Evolutionary conservation across 2,113 vertebrate genomes (phyloP).

Genomic region (Daphoenositta chrysoptera): DNA sequence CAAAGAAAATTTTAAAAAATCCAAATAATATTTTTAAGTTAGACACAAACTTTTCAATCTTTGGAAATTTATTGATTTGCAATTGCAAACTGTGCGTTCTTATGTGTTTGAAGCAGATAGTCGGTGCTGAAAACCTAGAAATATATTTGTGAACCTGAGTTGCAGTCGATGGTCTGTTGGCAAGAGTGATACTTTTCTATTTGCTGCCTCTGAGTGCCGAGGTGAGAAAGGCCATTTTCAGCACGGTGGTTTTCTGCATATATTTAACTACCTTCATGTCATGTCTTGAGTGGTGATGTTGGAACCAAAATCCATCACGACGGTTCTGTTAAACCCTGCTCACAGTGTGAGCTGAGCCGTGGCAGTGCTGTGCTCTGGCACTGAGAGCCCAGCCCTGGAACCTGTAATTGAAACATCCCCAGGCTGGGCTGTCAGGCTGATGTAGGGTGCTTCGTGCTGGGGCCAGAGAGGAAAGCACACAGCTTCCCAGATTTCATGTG

Average conservation of each 20-base stretch:
- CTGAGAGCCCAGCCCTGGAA: not conserved
- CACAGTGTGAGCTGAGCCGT: not conserved
- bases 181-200: not conserved
- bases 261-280: not conserved
- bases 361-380: fast-evolving
- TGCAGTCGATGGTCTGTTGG: fast-evolving
- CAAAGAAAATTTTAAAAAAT: not conserved
- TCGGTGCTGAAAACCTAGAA: not conserved
- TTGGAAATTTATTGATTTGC: not conserved
- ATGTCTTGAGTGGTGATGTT: fast-evolving
- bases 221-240: not conserved
- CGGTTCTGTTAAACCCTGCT: not conserved
- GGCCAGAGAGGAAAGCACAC: not conserved
- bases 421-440: fast-evolving
- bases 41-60: not conserved
- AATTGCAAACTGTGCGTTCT: not conserved
- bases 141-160: not conserved
- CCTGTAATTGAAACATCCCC: not conserved
- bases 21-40: not conserved
- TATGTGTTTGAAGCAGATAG: not conserved
- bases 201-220: not conserved
- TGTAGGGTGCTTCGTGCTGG: fast-evolving
- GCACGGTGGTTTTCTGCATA: not conserved
- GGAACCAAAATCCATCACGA: fast-evolving
- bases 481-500: not conserved